These are phyloP conservation scores for Tinea semifulvella DNA, from an alignment of 2,888 invertebrate genomes.

Conservation along the genomic window DNA sequence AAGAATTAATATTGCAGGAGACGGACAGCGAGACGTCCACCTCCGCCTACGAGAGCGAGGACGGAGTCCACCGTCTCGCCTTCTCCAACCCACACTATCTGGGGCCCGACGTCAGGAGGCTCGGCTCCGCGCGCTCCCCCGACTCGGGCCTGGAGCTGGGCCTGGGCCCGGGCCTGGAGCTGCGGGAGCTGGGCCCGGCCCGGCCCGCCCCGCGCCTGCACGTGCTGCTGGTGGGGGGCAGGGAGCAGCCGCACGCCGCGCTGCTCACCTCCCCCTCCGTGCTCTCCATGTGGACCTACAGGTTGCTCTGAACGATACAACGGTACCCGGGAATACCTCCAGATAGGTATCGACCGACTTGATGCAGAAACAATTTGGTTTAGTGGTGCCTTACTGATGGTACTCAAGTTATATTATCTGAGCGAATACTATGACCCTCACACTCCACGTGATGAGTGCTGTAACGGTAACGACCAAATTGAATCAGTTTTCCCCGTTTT, in stretches of 20 bases:
- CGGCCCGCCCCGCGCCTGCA: constrained; percentile 38
- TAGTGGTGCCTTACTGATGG: too few relatives aligned
- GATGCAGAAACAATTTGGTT: too few relatives aligned
- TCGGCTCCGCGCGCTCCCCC: constrained; percentile 73
- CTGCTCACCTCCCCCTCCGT: constrained; percentile 79
- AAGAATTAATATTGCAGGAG: too few relatives aligned
- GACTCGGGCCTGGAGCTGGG: constrained; percentile 69
- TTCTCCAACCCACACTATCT: constrained; percentile 82
- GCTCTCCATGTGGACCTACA: constrained; percentile 81
- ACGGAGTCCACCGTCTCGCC: constrained; percentile 65
- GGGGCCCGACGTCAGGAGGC: constrained; percentile 73
- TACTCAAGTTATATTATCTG: too few relatives aligned
- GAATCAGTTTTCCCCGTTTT: too few relatives aligned
- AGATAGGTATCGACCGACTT: too few relatives aligned
- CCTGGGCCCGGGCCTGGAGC: constrained; percentile 50
- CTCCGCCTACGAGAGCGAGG: constrained; percentile 81
- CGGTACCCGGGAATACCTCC: too few relatives aligned
- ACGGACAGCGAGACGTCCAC: constrained; percentile 71
- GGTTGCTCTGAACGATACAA: constrained; percentile 58
- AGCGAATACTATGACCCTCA: too few relatives aligned
- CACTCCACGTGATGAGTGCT: too few relatives aligned
- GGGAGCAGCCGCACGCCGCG: constrained; percentile 80
- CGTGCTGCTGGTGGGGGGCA: constrained; percentile 74
- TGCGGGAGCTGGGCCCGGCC: constrained; percentile 52
- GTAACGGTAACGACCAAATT: too few relatives aligned